Base-by-base conservation (phyloP, 2,113 vertebrate species). In the Takifugu flavidus region DNA sequence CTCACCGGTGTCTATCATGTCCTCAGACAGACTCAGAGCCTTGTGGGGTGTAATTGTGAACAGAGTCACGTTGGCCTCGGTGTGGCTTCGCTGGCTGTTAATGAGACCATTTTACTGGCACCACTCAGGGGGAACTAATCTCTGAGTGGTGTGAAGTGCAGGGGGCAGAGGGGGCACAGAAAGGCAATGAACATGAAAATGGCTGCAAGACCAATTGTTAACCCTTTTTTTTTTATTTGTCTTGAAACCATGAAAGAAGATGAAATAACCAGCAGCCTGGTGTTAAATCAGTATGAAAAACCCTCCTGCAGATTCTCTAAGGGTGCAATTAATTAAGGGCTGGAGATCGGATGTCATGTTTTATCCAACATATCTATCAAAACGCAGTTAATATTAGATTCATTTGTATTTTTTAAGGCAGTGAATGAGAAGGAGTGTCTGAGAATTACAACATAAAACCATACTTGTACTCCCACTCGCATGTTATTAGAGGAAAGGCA, bases 81-180 rank as follows among this genome's bases (percentile, higher is more conserved):
- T 49, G 61, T 81, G 77, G 80, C 86, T 89, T 76, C 79, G 67
- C 78, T 82, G 77, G 74, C 85, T 82, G 80, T 87, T 91, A 91
- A 91, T 91, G 90, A 89, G 83, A 72, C 86, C 78, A 88, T 91
- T 91, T 89, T 89, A 80, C 85, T 81, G 80, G 70, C 81, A 59
- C 62, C 78, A 78, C 82, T 89, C 86, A 86, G 76, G 86, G 79
- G 84, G 78, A 87, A 86, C 87, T 89, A 87, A 90, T 88, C 82
- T 85, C 60, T 79, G 78, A 89, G 86, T 85, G 72, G 78, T 81
- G 85, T 84, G 78, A 85, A 85, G 85, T 78, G 78, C 59, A 56
- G 70, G 70, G 77, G 69, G 74, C 64, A 82, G 54, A 75, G 67
- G 68, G 79, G 70, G 66, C 75, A 78, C 50, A 76, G 66, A 56